Evolutionary conservation across 2,113 vertebrate species (phyloP), one percentile per base, ranked within the genome.

Genomic region (Calidris pugnax): DNA sequence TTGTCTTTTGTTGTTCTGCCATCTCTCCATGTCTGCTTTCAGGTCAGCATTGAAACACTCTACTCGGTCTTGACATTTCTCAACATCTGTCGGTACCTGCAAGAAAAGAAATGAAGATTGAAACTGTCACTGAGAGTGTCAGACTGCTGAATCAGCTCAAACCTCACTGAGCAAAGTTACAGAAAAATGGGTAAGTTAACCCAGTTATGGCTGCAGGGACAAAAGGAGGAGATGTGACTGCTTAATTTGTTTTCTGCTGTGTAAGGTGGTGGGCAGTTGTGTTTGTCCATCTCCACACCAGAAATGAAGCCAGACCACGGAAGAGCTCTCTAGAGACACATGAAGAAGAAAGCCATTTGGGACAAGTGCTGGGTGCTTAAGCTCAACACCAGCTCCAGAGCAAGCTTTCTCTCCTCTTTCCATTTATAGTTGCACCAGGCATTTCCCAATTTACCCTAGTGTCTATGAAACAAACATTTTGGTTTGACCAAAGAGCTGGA

Each of bases 11-110:
- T 98, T 99, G 98, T 98, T 98, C 96, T 99, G 99, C 99, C 99
- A 99, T 95, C 99, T 98, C 91, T 99, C 99, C 99, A 99, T 99
- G 98, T 99, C 99, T 0, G 99, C 99, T 95, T 99, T 99, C 96
- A 99, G 98, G 91, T 99, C 99, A 2, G 99, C 99, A 22, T 99
- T 99, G 95, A 99, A 99, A 95, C 99, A 99, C 86, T 99, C 99
- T 96, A 99, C 97, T 41, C 99, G 98, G 86, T 99, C 99, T 97
- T 99, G 99, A 96, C 99, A 99, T 47, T 98, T 99, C 97, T 99
- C 99, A 47, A 99, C 99, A 9, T 99, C 99, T 16, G 97, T 95
- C 1, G 99, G 99, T 69, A 99, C 98, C 99, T 99, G 95, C 27
- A 77, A 33, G 20, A 86, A 92, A 72, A 74, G 12, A 88, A 92